Evolutionary conservation across 1,140 invertebrate genomes (phyloP).

Genomic region (Hylyphantes graminicola): DNA sequence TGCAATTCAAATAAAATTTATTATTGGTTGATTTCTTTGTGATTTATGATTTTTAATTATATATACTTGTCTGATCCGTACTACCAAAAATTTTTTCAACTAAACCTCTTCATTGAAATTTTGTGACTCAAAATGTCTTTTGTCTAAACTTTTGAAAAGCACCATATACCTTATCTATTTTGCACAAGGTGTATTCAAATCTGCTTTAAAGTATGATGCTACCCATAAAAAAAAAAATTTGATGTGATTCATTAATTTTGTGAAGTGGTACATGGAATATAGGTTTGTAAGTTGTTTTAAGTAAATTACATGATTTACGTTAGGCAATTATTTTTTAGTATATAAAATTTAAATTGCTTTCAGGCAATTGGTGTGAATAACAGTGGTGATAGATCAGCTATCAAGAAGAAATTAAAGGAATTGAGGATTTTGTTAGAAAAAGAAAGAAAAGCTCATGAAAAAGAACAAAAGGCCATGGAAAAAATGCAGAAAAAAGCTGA

Average conservation of each 20-base stretch:
- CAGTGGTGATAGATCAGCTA: conserved; percentile 80
- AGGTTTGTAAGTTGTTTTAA: not conserved
- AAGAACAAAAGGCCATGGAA: conserved; percentile 82
- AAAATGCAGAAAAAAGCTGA: conserved; percentile 82
- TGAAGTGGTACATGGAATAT: not conserved
- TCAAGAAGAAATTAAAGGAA: conserved; percentile 91
- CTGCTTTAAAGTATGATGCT: too few relatives aligned
- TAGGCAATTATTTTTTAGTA: not conserved
- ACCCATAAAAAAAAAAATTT: not conserved
- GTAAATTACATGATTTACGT: not conserved
- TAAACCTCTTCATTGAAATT: too few relatives aligned
- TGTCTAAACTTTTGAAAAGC: too few relatives aligned
- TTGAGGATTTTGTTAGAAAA: conserved; percentile 79
- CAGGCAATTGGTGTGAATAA: conserved; percentile 77
- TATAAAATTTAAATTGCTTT: not conserved
- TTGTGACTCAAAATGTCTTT: too few relatives aligned
- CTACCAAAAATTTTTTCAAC: too few relatives aligned
- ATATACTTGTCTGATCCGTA: too few relatives aligned
- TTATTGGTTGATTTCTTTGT: too few relatives aligned
- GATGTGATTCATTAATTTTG: not conserved
- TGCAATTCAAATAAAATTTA: too few relatives aligned
- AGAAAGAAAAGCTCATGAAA: conserved; percentile 78
- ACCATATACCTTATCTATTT: too few relatives aligned
- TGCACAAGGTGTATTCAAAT: too few relatives aligned
- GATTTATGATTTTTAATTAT: too few relatives aligned